Percentiles rank a stretch among this genome's conserved stretches.
phyloP scores from a whole-genome alignment of 2,888 invertebrate genomes.

The Aromia moschata region DNA sequence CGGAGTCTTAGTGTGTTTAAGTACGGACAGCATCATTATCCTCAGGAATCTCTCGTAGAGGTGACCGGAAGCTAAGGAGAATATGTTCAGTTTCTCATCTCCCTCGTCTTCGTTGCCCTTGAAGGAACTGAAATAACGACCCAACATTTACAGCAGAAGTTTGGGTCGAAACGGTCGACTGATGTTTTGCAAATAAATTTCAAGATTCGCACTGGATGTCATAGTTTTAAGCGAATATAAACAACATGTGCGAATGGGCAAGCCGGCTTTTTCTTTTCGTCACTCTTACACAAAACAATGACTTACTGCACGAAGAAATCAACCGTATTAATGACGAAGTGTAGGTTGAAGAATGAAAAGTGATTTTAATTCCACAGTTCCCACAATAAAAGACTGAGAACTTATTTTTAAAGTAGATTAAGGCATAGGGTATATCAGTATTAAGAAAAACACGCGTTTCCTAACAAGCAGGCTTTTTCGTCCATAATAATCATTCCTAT shows the following conservation, averaged over 20 bases:
- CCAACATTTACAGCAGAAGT: neutral
- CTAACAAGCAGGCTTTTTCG: neutral
- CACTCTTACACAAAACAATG: no score
- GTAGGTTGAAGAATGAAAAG: no score
- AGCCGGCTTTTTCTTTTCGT: neutral
- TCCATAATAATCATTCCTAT: neutral
- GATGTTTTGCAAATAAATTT: no score
- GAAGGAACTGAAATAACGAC: conserved; percentile 65
- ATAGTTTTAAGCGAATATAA: neutral
- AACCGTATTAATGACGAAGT: no score
- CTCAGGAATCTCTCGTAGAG: conserved; percentile 95
- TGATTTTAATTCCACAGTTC: no score
- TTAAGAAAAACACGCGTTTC: neutral
- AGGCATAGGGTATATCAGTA: no score
- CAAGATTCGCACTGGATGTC: neutral
- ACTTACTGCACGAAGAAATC: no score
- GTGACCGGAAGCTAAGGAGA: conserved; percentile 98
- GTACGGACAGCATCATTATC: conserved; percentile 98
- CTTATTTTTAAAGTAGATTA: no score
- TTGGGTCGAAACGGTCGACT: no score
- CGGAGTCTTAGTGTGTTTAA: conserved; percentile 94
- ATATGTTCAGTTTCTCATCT: conserved; percentile 91
- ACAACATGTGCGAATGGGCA: neutral
- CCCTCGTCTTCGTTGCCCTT: conserved; percentile 71
- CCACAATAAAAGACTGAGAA: no score